phyloP scores from a whole-genome alignment of 2,797 vertebrate genomes.

The Chelon auratus region DNA sequence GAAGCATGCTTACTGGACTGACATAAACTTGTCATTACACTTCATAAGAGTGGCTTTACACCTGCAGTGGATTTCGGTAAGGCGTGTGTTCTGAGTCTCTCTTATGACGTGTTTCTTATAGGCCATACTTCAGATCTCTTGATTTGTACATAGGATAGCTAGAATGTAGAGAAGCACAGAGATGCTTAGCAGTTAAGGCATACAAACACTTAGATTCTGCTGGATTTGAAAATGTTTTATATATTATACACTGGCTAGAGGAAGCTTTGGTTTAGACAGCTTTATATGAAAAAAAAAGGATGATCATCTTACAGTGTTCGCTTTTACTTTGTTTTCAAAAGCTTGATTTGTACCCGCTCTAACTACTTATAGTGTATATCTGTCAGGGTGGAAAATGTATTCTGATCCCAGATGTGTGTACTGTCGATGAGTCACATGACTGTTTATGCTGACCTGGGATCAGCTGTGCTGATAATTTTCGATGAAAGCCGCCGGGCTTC shows the following conservation, averaged over 20 bases:
- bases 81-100: conserved; percentile 58
- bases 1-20: conserved; percentile 82
- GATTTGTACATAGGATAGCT: conserved; percentile 76
- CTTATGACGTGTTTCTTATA: conserved; percentile 45
- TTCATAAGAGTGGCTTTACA: conserved; percentile 55
- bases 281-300: conserved; percentile 83
- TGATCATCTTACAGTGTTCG: conserved; percentile 83
- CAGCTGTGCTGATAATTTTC: conserved; percentile 47
- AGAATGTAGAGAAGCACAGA: conserved; percentile 87
- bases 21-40: conserved; percentile 47
- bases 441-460: conserved; percentile 61
- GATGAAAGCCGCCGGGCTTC: conserved; percentile 43
- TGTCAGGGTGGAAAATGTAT: conserved; percentile 44
- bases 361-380: conserved; percentile 60
- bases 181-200: conserved; percentile 72
- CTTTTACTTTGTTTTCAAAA: conserved; percentile 78
- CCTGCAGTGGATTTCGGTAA: conserved; percentile 47
- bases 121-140: conserved; percentile 64
- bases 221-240: conserved; percentile 87
- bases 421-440: conserved; percentile 51
- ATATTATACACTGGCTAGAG: conserved; percentile 85
- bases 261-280: conserved; percentile 87
- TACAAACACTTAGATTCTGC: conserved; percentile 85
- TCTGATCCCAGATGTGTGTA: conserved; percentile 64
- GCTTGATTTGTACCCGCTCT: conserved; percentile 86